These are phyloP conservation scores for Megaceryle torquata DNA, from an alignment of 2,113 vertebrate species.

Conservation along the genomic window DNA sequence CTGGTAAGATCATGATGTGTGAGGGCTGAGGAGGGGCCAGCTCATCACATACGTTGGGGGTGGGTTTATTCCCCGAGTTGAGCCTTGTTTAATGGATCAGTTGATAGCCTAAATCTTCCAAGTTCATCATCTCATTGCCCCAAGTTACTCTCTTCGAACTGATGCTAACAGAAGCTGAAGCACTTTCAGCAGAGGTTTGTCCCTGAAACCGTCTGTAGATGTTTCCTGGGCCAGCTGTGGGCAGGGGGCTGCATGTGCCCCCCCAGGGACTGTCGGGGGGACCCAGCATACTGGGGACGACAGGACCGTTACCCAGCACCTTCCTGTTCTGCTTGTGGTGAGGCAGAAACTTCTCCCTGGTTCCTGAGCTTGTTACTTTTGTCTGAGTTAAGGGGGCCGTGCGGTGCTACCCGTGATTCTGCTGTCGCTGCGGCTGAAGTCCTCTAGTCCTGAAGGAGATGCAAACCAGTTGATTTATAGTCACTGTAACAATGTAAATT, in stretches of 20 bases:
- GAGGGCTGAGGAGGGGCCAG: too few relatives aligned
- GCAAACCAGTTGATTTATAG: background rate
- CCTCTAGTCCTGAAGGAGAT: background rate
- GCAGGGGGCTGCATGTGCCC: background rate
- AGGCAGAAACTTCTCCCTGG: background rate
- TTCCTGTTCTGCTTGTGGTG: background rate
- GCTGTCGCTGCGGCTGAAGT: too few relatives aligned
- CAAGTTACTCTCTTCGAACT: background rate
- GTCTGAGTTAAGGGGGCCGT: background rate
- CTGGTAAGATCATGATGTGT: too few relatives aligned
- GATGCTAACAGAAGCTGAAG: background rate
- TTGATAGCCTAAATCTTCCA: background rate
- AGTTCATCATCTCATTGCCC: background rate
- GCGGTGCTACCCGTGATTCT: too few relatives aligned
- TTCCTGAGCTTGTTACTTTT: background rate
- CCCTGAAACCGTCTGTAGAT: background rate
- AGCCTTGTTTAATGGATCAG: background rate
- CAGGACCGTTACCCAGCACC: background rate
- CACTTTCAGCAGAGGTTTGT: background rate
- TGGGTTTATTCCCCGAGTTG: fast-evolving
- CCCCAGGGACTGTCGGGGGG: background rate
- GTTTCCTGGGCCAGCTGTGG: background rate
- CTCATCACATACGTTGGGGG: too few relatives aligned
- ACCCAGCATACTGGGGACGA: fast-evolving
- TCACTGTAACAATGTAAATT: background rate